Evolutionary conservation across 2,797 vertebrate genomes (phyloP).

Genomic region (Sciurus carolinensis): DNA sequence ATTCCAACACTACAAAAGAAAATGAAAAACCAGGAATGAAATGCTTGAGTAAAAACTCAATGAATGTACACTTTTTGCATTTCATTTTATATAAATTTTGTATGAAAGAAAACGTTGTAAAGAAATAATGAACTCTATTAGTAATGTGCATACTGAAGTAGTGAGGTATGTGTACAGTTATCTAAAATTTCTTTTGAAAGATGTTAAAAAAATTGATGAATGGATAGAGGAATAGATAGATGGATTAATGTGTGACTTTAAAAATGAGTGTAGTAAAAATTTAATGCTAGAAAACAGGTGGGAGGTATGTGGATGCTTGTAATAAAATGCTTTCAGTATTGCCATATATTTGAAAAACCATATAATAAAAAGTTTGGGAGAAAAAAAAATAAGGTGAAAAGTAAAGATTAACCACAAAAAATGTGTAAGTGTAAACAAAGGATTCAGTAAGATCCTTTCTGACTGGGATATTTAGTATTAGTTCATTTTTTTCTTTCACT

Average conservation of each 20-base stretch:
- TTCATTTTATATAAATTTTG: neutral
- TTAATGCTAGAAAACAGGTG: neutral
- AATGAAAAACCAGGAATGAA: slow-evolving; percentile 10
- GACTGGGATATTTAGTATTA: slow-evolving; percentile 11
- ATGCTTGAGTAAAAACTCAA: slow-evolving; percentile 32
- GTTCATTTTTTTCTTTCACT: neutral
- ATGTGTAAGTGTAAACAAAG: slow-evolving; percentile 45
- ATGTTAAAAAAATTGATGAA: neutral
- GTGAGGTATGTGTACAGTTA: neutral
- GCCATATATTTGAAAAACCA: neutral
- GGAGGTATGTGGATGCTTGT: neutral
- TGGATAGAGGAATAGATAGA: neutral
- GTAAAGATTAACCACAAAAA: neutral
- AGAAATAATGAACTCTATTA: slow-evolving; percentile 53
- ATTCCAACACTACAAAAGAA: neutral
- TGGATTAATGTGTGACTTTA: neutral
- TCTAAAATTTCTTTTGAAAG: slow-evolving; percentile 25
- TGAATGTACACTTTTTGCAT: slow-evolving; percentile 33
- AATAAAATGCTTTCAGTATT: neutral
- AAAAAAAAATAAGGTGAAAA: neutral
- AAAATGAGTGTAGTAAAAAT: slow-evolving; percentile 57
- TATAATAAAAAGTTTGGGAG: neutral
- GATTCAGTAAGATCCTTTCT: neutral
- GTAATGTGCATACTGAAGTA: neutral
- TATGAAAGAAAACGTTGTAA: neutral